These are phyloP conservation scores for Oenanthe oenanthe DNA, from an alignment of 2,113 vertebrate genomes.

Conservation along the genomic window DNA sequence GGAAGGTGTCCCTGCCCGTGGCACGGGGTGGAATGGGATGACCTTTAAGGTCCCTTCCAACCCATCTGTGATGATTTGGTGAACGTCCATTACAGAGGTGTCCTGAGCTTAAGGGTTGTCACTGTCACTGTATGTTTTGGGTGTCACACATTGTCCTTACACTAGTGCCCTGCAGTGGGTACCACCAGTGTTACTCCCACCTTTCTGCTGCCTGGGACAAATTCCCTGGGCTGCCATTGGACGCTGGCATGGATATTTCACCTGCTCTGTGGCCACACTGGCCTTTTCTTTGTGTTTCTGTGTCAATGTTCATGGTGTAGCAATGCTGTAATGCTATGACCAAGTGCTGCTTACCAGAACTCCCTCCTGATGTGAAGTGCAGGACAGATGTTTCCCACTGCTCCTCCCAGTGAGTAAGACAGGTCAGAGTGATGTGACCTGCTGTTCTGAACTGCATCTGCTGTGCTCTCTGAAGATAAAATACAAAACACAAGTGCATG, in stretches of 20 bases:
- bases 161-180: fast-evolving
- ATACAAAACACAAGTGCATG: not conserved
- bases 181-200: not conserved
- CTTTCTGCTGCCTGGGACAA: not conserved
- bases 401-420: not conserved
- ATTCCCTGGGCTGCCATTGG: not conserved
- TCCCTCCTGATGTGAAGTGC: not conserved
- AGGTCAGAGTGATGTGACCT: not conserved
- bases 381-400: not conserved
- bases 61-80: not conserved
- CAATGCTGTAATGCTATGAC: not conserved
- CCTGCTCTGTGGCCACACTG: fast-evolving
- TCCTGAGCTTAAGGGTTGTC: not conserved
- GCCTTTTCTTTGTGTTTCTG: not conserved
- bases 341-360: not conserved
- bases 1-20: not conserved
- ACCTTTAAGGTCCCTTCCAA: not conserved
- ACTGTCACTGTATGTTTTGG: not conserved
- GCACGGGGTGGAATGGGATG: fast-evolving
- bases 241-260: fast-evolving
- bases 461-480: not conserved
- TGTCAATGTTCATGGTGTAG: not conserved
- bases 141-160: fast-evolving
- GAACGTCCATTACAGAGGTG: not conserved
- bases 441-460: conserved; percentile 26